phyloP scores from a whole-genome alignment of 2,888 invertebrate species.

The Drymonia ruficornis region DNA sequence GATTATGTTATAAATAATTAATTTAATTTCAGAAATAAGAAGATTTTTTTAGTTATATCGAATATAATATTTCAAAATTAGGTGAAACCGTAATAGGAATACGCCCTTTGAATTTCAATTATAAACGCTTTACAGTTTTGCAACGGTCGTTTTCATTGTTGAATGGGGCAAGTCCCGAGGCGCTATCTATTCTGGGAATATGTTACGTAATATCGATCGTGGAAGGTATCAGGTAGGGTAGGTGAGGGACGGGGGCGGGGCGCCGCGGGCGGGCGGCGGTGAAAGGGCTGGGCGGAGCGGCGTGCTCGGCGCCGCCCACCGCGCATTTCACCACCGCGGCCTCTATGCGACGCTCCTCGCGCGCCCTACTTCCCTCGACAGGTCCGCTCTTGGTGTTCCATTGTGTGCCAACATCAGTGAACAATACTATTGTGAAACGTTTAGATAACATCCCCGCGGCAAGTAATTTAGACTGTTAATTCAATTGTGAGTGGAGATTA shows the following conservation, averaged over 20 bases:
- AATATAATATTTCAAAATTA: background rate
- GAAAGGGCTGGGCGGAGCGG: constrained; percentile 81
- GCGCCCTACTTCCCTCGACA: constrained; percentile 78
- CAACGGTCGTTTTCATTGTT: constrained; percentile 61
- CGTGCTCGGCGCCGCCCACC: constrained; percentile 78
- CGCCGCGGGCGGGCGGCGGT: constrained; percentile 76
- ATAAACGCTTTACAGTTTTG: constrained; percentile 45
- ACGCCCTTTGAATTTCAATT: background rate
- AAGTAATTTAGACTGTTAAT: constrained; percentile 61
- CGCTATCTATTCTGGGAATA: constrained; percentile 68
- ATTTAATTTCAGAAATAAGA: too few relatives aligned
- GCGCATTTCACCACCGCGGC: constrained; percentile 76
- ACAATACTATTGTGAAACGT: constrained; percentile 79
- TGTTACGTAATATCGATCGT: constrained; percentile 67
- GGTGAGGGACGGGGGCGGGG: constrained; percentile 67
- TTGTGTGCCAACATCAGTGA: constrained; percentile 72
- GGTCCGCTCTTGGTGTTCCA: constrained; percentile 79
- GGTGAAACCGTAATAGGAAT: background rate
- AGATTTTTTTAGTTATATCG: too few relatives aligned
- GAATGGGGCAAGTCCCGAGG: constrained; percentile 70
- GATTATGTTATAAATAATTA: too few relatives aligned
- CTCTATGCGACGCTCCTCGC: constrained; percentile 56
- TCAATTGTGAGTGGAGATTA: constrained; percentile 54
- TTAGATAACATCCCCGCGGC: constrained; percentile 73
- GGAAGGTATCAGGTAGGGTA: constrained; percentile 48